phyloP scores from a whole-genome alignment of 2,888 invertebrate genomes.

The Drosophila putrida region DNA sequence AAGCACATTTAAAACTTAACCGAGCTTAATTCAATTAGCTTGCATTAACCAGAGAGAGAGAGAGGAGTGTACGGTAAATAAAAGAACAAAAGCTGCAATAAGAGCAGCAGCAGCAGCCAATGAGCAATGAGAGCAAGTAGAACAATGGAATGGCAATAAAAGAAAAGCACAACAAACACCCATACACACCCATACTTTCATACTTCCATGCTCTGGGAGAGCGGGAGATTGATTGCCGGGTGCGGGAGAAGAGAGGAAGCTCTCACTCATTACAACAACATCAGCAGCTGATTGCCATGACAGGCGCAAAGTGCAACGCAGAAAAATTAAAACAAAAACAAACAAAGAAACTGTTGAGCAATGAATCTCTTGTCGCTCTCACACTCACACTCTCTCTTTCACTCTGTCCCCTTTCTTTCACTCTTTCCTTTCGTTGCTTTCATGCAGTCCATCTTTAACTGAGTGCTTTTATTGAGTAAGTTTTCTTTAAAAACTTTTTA shows the following conservation, averaged over 20 bases:
- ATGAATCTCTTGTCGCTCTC: conserved; percentile 16
- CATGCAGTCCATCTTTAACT: neutral
- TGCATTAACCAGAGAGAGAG: conserved; percentile 37
- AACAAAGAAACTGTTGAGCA: conserved; percentile 55
- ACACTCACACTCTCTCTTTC: neutral
- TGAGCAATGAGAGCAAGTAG: conserved; percentile 36
- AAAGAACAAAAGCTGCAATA: conserved; percentile 54
- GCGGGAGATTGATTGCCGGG: conserved; percentile 37
- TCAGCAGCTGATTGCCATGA: conserved; percentile 48
- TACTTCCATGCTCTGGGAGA: conserved; percentile 8
- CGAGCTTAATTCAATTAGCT: conserved; percentile 67
- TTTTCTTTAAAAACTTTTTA: conserved; percentile 6
- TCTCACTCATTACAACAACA: conserved; percentile 17
- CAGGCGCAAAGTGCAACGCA: conserved; percentile 56
- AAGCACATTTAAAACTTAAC: conserved; percentile 40
- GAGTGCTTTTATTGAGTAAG: conserved; percentile 30
- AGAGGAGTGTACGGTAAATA: conserved; percentile 51
- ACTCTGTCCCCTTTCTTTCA: neutral
- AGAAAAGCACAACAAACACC: conserved; percentile 12
- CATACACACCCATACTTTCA: conserved; percentile 8
- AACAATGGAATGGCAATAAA: conserved; percentile 51
- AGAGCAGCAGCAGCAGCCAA: conserved; percentile 35
- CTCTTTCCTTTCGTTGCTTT: too few relatives aligned
- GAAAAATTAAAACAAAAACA: conserved; percentile 22
- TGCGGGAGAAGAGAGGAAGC: neutral